phyloP scores from a whole-genome alignment of 2,797 vertebrate species.

The Coregonus sp. region DNA sequence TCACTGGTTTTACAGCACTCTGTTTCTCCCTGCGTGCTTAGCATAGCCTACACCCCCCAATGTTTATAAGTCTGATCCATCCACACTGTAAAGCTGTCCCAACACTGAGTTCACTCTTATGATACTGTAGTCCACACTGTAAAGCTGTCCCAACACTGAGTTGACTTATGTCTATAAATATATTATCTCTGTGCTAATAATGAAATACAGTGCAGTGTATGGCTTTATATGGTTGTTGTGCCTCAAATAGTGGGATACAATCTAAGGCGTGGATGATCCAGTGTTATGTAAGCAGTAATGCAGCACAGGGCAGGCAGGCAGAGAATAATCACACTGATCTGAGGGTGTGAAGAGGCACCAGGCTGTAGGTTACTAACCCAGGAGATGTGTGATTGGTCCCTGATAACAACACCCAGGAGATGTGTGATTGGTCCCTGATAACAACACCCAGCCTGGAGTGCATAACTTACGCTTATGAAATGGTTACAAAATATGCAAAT shows the following conservation, averaged over 20 bases:
- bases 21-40: conserved; percentile 21
- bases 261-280: neutral
- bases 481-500: neutral
- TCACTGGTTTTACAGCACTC: conserved; percentile 22
- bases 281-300: neutral
- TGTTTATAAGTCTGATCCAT: conserved; percentile 46
- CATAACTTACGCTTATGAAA: neutral
- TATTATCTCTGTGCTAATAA: neutral
- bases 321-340: neutral
- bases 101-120: neutral
- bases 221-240: no score
- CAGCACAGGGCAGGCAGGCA: neutral
- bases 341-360: neutral
- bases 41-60: conserved; percentile 23
- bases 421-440: neutral
- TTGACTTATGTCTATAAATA: neutral
- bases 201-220: neutral
- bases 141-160: conserved; percentile 33
- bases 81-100: conserved; percentile 44
- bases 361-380: no score
- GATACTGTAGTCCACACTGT: conserved; percentile 36
- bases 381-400: no score
- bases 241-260: neutral
- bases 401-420: no score
- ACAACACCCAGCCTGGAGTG: neutral